phyloP scores from a whole-genome alignment of 2,113 vertebrate genomes.

The Eleginops maclovinus region DNA sequence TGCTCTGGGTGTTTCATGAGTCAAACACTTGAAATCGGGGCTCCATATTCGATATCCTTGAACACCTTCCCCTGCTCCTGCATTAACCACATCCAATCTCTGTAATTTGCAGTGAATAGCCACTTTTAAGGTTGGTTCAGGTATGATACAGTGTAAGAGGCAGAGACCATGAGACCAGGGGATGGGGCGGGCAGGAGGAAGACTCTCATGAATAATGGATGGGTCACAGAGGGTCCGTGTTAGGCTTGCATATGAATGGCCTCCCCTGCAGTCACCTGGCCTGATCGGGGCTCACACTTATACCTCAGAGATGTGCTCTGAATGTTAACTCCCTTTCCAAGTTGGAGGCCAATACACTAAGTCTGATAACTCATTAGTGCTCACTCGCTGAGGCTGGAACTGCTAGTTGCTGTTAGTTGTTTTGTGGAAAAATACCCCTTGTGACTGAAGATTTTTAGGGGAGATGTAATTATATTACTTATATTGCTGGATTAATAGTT shows the following conservation, averaged over 20 bases:
- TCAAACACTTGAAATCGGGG: constrained; percentile 37
- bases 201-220: constrained; percentile 74
- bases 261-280: constrained; percentile 72
- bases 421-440: constrained; percentile 5
- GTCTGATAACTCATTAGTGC: constrained; percentile 51
- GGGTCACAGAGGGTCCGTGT: constrained; percentile 60
- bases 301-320: constrained; percentile 58
- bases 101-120: constrained; percentile 64
- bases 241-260: constrained; percentile 74
- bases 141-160: constrained; percentile 54
- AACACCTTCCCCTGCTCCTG: constrained; percentile 1
- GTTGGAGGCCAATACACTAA: constrained; percentile 37
- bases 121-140: constrained; percentile 51
- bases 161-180: constrained; percentile 44
- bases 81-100: constrained; percentile 51
- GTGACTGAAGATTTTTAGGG: background rate
- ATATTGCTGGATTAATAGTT: background rate
- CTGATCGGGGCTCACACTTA: constrained; percentile 64
- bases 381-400: constrained; percentile 10
- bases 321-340: constrained; percentile 62
- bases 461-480: no score
- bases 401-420: constrained; percentile 11
- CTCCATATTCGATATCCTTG: constrained; percentile 53
- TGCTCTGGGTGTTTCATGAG: constrained; percentile 61
- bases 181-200: constrained; percentile 52